These are phyloP conservation scores for Conus canariensis DNA, from an alignment of 2,888 invertebrate genomes.

Conservation along the genomic window DNA sequence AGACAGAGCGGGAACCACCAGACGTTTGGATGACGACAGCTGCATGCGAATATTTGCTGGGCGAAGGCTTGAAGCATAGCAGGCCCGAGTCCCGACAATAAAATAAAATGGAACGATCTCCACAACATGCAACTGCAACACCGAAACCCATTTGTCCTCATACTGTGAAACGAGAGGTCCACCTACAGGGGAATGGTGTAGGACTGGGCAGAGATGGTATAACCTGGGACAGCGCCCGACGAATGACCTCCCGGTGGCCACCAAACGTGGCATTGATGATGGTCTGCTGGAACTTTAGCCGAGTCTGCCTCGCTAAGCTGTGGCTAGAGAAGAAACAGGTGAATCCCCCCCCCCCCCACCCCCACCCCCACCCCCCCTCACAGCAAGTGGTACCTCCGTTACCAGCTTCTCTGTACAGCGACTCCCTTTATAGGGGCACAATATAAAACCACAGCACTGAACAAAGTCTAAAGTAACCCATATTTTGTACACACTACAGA, in stretches of 20 bases:
- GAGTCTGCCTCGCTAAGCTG: constrained; percentile 86
- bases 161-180: constrained; percentile 95
- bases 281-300: constrained; percentile 90
- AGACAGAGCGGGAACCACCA: constrained; percentile 84
- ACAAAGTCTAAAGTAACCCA: too few species aligned
- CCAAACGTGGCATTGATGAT: constrained; percentile 93
- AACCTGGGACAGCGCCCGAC: constrained; percentile 91
- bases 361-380: too few species aligned
- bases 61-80: constrained; percentile 88
- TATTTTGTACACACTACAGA: too few species aligned
- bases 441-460: too few species aligned
- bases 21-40: constrained; percentile 83
- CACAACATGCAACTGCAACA: constrained; percentile 95
- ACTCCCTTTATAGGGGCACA: too few species aligned
- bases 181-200: constrained; percentile 95
- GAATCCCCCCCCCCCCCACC: constrained; percentile 85
- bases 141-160: constrained; percentile 97
- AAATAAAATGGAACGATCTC: constrained; percentile 95
- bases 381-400: too few species aligned
- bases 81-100: constrained; percentile 90
- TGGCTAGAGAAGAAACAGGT: constrained; percentile 95
- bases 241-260: constrained; percentile 92
- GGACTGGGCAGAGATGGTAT: constrained; percentile 96
- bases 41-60: constrained; percentile 84
- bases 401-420: too few species aligned